These are phyloP conservation scores for Chelidonichthys spinosus DNA, from an alignment of 2,797 vertebrate genomes.

Conservation along the genomic window DNA sequence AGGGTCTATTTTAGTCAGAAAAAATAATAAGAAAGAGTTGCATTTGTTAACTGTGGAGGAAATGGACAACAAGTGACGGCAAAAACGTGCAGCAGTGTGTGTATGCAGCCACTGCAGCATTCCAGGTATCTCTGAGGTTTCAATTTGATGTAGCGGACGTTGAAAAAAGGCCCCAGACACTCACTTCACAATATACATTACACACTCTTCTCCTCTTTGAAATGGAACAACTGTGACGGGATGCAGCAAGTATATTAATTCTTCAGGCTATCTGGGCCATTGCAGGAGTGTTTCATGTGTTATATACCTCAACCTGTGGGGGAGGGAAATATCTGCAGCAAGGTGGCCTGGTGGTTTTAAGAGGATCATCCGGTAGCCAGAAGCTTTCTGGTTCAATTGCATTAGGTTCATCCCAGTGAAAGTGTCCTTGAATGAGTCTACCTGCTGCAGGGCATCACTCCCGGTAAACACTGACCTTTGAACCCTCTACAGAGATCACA, in stretches of 20 bases:
- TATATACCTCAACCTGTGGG: slow-evolving; percentile 21
- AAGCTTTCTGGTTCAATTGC: slow-evolving; percentile 38
- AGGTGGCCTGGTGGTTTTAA: slow-evolving; percentile 35
- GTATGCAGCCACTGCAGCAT: slow-evolving; percentile 26
- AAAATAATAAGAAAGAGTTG: too few relatives aligned
- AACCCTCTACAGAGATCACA: neutral
- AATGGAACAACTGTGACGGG: slow-evolving; percentile 55
- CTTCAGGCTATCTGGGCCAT: slow-evolving; percentile 37
- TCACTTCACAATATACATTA: slow-evolving; percentile 37
- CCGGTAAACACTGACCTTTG: neutral
- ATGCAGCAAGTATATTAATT: slow-evolving; percentile 53
- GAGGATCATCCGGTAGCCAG: slow-evolving; percentile 32
- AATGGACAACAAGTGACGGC: too few relatives aligned
- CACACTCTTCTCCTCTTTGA: slow-evolving; percentile 55
- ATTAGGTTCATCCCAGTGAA: slow-evolving; percentile 29
- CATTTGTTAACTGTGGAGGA: too few relatives aligned
- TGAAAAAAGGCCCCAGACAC: slow-evolving; percentile 47
- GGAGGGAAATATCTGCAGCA: slow-evolving; percentile 19
- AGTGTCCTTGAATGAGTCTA: slow-evolving; percentile 39
- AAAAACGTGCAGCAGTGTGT: neutral
- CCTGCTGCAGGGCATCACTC: neutral
- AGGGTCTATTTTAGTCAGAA: too few relatives aligned
- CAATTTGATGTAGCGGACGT: slow-evolving; percentile 43
- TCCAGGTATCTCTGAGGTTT: slow-evolving; percentile 38
- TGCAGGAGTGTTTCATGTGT: slow-evolving; percentile 45